Evolutionary conservation across 2,113 vertebrate genomes (phyloP).

Genomic region (Hyaena hyaena): DNA sequence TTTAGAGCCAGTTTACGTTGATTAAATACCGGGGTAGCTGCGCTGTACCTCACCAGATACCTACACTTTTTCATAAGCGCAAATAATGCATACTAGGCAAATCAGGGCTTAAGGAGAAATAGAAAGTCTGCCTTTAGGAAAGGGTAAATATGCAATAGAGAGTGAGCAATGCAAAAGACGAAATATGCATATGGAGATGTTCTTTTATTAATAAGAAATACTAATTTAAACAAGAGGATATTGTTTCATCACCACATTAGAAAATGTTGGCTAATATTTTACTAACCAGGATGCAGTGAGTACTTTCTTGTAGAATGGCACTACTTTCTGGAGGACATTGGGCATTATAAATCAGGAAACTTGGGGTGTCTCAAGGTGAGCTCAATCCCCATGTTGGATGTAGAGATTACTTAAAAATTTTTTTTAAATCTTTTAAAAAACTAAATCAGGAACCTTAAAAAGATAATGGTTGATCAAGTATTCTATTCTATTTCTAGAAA

Average conservation of each 20-base stretch:
- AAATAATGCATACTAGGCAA: background rate
- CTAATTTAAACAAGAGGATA: too few relatives aligned
- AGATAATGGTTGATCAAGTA: background rate
- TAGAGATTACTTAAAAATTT: too few relatives aligned
- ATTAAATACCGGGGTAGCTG: background rate
- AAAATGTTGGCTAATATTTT: background rate
- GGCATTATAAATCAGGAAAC: background rate
- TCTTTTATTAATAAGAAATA: background rate
- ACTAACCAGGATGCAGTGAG: background rate
- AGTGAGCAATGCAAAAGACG: background rate
- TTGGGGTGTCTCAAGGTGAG: background rate
- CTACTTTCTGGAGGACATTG: background rate
- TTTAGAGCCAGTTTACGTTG: background rate
- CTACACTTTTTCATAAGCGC: background rate
- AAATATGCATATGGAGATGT: background rate
- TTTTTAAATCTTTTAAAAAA: too few relatives aligned
- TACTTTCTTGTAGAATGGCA: background rate
- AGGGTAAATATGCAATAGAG: background rate
- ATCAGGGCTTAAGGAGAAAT: conserved; percentile 24
- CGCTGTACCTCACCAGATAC: background rate
- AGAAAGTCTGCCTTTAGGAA: background rate
- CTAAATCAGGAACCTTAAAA: background rate
- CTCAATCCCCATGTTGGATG: too few relatives aligned
- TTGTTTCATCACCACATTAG: too few relatives aligned
- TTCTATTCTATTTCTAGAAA: conserved; percentile 6